Evolutionary conservation across 2,888 invertebrate species (phyloP), one percentile per base, ranked within the genome.

Genomic region (Drosophila peninsularis): DNA sequence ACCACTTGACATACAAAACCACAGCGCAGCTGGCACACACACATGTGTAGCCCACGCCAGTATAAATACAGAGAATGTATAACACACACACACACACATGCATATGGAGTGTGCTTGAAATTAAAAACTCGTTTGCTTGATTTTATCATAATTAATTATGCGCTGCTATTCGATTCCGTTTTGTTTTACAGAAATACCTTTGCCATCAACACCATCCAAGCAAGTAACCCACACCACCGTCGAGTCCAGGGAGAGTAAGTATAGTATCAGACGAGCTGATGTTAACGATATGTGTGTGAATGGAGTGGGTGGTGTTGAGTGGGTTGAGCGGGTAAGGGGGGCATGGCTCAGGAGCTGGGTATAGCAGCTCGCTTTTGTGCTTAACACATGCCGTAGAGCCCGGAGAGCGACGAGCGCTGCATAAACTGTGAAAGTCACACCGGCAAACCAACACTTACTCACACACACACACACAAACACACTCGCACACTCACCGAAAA

Each of bases 121-220:
- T 80, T 68, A 78, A 77, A 80, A 80, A 78, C 72, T 77, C 77
- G 64, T 76, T 76, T 62, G 30, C 47, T 61, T 70, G 60, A 76
- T 75, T 78, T 80, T 62, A 39, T 41, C 58, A 81, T 89, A 87
- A 82, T 89, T 89, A 89, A 82, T 89, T 83, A 89, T 89, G 71
- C 71, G 64, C 68, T 78, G 74, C 70, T 81, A 75, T 87, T 70
- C 64, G 74, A 75, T 79, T 83, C 62, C 68, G 78, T 72, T 71
- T 66, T 75, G 27, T 64, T 64, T 69, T 94, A 75, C 94, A 97
- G 97, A 97, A 94, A 97, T 97, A 91, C 97, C 96, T 60, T 95
- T 96, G 94, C 97, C 97, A 65, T 97, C 97, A 70, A 95, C 96
- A 65, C 96, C 97, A 74, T 97, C 70, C 95, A 96, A 94, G 95